Conservation (phyloP, 2,113 vertebrate genomes). For the Daubentonia madagascariensis region DNA sequence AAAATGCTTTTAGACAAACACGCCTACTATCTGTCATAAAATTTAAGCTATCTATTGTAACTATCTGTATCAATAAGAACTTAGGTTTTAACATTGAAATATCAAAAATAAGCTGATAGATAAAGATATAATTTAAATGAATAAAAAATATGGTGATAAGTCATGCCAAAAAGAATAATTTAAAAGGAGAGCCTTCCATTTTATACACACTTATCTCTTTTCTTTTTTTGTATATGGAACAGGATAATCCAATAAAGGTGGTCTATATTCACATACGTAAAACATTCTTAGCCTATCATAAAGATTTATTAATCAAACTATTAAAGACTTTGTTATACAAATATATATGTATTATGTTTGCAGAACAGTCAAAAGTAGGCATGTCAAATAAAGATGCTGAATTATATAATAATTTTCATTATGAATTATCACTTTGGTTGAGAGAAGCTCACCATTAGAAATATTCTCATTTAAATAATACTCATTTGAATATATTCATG, state of each 20-base stretch:
- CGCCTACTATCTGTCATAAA: slow-evolving; percentile 39
- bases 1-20: slow-evolving; percentile 57
- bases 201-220: slow-evolving; percentile 54
- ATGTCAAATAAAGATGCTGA: slow-evolving; percentile 61
- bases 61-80: slow-evolving; percentile 34
- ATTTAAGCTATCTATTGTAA: slow-evolving; percentile 21
- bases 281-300: not conserved
- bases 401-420: slow-evolving; percentile 74
- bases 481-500: slow-evolving; percentile 81
- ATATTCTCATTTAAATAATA: slow-evolving; percentile 56
- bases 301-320: slow-evolving; percentile 32
- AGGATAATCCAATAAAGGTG: slow-evolving; percentile 55
- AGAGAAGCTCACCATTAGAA: slow-evolving; percentile 78
- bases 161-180: slow-evolving; percentile 32
- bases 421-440: slow-evolving; percentile 77
- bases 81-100: slow-evolving; percentile 28
- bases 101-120: slow-evolving; percentile 33
- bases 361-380: slow-evolving; percentile 56
- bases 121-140: slow-evolving; percentile 44
- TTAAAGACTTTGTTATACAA: slow-evolving; percentile 36
- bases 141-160: slow-evolving; percentile 27
- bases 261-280: not conserved
- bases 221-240: not conserved
- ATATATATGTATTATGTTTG: not conserved
- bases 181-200: slow-evolving; percentile 52